Evolutionary conservation across 2,888 invertebrate genomes (phyloP).

Genomic region (Zaprionus bogoriensis): DNA sequence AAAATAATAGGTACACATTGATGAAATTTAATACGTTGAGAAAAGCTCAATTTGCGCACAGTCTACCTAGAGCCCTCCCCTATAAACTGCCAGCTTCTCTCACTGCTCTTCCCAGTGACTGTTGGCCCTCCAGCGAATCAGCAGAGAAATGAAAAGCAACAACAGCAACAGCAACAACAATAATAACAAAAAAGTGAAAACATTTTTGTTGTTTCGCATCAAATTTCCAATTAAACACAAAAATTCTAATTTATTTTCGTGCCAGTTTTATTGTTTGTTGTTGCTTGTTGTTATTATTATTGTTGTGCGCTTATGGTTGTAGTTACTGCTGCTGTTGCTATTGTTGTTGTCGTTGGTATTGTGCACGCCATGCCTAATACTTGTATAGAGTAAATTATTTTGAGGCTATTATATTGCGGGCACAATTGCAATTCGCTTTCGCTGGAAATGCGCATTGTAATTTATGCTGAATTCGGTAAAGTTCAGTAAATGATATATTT

Average conservation of each 20-base stretch:
- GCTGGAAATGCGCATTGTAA: not conserved
- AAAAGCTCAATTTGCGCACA: slow-evolving; percentile 67
- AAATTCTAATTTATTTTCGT: slow-evolving; percentile 71
- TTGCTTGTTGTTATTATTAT: not conserved
- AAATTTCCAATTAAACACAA: slow-evolving; percentile 75
- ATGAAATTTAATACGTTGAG: slow-evolving; percentile 70
- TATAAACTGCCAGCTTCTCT: not conserved
- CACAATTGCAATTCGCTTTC: slow-evolving; percentile 16
- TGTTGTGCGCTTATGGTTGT: slow-evolving; percentile 7
- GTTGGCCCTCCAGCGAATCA: not conserved
- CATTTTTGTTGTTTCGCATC: slow-evolving; percentile 57
- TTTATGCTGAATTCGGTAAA: not conserved
- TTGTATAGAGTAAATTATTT: slow-evolving; percentile 49
- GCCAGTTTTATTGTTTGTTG: slow-evolving; percentile 14
- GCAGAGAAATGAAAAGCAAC: slow-evolving; percentile 4
- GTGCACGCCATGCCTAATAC: slow-evolving; percentile 2
- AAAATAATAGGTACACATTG: slow-evolving; percentile 65
- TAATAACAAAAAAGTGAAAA: slow-evolving; percentile 24
- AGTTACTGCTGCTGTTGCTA: not conserved
- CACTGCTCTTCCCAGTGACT: not conserved
- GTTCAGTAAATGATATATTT: not conserved
- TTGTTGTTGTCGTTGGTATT: slow-evolving; percentile 15
- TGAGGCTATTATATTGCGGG: slow-evolving; percentile 57
- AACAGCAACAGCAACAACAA: not conserved
- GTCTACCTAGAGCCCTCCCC: not conserved